phyloP scores from a whole-genome alignment of 2,797 vertebrate species.

The Stomatorhinus walkeri region DNA sequence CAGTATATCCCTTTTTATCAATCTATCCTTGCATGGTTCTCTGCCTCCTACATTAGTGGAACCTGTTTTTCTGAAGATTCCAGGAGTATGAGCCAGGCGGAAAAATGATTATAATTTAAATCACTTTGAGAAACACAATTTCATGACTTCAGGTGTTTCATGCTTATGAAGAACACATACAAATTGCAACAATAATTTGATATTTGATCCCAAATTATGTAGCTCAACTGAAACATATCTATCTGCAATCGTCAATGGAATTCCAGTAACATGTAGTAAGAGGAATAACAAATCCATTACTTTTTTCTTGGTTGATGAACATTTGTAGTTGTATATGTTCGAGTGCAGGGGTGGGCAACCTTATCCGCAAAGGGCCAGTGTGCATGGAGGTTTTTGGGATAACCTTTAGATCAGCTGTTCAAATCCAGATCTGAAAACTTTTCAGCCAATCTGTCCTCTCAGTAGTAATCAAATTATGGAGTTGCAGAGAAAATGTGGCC shows the following conservation, averaged over 20 bases:
- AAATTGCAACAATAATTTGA: background rate
- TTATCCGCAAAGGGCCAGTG: background rate
- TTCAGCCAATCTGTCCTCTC: background rate
- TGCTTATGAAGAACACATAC: background rate
- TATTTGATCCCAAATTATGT: background rate
- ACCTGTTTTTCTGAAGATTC: background rate
- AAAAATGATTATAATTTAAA: background rate
- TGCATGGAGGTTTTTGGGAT: background rate
- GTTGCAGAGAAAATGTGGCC: background rate
- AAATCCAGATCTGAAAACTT: background rate
- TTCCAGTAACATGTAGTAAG: background rate
- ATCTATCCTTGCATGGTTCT: background rate
- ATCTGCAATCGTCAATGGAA: background rate
- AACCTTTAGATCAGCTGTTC: background rate
- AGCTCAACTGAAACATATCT: background rate
- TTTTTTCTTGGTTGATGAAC: background rate
- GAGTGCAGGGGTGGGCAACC: background rate
- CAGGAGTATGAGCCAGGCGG: background rate
- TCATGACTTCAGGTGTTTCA: background rate
- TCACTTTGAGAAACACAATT: background rate
- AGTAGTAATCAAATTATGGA: background rate
- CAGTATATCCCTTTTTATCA: background rate
- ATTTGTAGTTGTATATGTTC: background rate
- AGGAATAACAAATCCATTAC: background rate
- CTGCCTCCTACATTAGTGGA: background rate